Base-by-base conservation (phyloP, 2,797 vertebrate species). In the Sphaeramia orbicularis region DNA sequence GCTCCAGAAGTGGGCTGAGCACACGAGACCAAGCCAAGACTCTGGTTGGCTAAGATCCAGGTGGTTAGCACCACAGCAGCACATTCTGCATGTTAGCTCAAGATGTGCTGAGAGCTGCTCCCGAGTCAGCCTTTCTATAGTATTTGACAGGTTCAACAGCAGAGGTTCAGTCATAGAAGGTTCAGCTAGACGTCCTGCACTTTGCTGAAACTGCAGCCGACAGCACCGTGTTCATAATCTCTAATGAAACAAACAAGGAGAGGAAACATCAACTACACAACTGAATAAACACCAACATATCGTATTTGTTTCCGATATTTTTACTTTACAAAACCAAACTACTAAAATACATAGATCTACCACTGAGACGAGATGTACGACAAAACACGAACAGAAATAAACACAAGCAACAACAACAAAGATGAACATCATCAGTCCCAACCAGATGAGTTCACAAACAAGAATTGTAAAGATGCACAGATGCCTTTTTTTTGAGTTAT, bases 61-160 rank as follows among this genome's bases (percentile, higher is more conserved):
- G 83, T 64, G 83, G 86, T 92, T 92, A 80, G 76, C 83, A 80
- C 78, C 66, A 64, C 53, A 27, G 76, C 76, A 84, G 82, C 85
- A 89, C 86, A 87, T 87, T 90, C 87, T 87, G 81, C 86, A 88
- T 69, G 75, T 89, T 77, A 71, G 81, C 88, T 83, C 79, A 56
- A 83, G 61, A 75, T 64, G 24, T 76, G 76, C 83, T 81, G 61
- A 81, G 76, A 88, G 57, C 69, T 16, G 65, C 83, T 88, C 83
- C 80, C 80, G 73, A 65, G 55, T 88, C 78, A 30, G 62, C 70
- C 74, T 60, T 66, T 76, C 72, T 52, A 62, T 55, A 65, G 74
- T 35, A 50, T 84, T 35, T 78, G 81, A 83, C 81, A 89, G 76
- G 79, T 78, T 78, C 69, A 71, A 51, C 65, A 61, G 68, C 72